Base-by-base conservation (phyloP, 2,888 invertebrate species). In the Cybosia mesomella region DNA sequence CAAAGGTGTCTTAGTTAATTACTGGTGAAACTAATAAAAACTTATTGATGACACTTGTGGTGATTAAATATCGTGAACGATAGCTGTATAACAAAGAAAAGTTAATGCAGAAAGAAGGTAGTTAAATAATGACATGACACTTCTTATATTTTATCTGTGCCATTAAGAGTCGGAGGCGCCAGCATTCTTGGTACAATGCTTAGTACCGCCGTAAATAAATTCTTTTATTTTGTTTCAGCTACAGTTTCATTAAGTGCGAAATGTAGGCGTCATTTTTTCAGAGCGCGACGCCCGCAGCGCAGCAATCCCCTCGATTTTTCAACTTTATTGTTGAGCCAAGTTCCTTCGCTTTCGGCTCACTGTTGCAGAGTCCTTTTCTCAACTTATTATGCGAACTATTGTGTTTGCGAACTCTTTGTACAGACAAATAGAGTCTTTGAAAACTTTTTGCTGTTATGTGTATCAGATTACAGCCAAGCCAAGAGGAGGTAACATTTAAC, bases 171-270 rank as follows among this genome's bases (percentile, higher is more conserved):
- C 84, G 83, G 87, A 87, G 87, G 87, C 85, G 85, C 83, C 80
- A 77, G 79, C 84, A 83, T 88, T 89, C 89, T 86, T 85, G 85
- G 85, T 91, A 92, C 89, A 92, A 92, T 91, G 88, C 87, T 89
- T 89, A 89, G 85, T 83, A 84, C 83, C 82, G 87, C 81, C 85
- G 90, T 91, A 91, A 94, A 92, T 90, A 89, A 88, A 86, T 87
- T 91, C 90, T 88, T 92, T 92, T 92, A 92, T 93, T 92, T 91
- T 91, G 89, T 92, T 93, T 90, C 89, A 82, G 90, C 89, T 87
- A 92, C 93, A 91, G 93, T 93, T 94, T 94, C 93, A 94, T 94
- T 94, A 94, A 92, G 93, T 94, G 93, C 92, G 91, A 93, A 91
- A 91, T 92, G 93, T 90, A 84, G 84, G 89, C 87, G 89, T 90